Evolutionary conservation across 2,113 vertebrate species (phyloP).

Genomic region (Onychostoma macrolepis): DNA sequence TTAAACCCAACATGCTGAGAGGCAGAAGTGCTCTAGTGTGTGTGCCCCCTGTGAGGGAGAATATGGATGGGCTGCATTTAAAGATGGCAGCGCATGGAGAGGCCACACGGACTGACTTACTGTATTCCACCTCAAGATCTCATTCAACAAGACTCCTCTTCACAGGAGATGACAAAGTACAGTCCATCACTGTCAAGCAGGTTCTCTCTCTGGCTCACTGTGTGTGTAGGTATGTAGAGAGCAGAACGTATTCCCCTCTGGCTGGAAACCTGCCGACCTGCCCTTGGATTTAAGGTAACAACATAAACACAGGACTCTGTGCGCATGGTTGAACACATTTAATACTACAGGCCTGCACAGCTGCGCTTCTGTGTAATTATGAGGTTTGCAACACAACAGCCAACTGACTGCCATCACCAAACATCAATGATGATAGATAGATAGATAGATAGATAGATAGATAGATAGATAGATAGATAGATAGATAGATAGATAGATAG

Average conservation of each 20-base stretch:
- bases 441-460: not conserved
- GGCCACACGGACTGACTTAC: slow-evolving; percentile 1
- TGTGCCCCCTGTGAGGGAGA: not conserved
- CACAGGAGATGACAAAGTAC: slow-evolving; percentile 4
- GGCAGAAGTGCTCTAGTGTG: slow-evolving; percentile 10
- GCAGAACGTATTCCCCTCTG: slow-evolving; percentile 21
- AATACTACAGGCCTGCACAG: slow-evolving; percentile 2
- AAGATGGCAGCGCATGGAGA: not conserved
- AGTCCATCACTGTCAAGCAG: slow-evolving; percentile 3
- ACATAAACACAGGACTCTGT: slow-evolving; percentile 15
- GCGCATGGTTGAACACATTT: slow-evolving; percentile 12
- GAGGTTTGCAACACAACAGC: not conserved
- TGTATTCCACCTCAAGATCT: slow-evolving; percentile 21
- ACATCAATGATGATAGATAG: not conserved
- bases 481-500: too few relatives aligned
- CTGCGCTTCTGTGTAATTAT: not conserved
- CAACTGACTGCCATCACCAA: not conserved
- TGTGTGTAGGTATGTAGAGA: slow-evolving; percentile 1
- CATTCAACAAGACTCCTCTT: slow-evolving; percentile 20
- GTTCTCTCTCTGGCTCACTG: not conserved
- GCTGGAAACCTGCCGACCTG: slow-evolving; percentile 18
- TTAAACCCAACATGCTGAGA: not conserved
- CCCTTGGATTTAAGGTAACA: slow-evolving; percentile 23
- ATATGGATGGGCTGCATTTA: not conserved
- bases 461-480: too few relatives aligned